These are phyloP conservation scores for Argya squamiceps DNA, from an alignment of 2,797 vertebrate genomes.

Conservation along the genomic window DNA sequence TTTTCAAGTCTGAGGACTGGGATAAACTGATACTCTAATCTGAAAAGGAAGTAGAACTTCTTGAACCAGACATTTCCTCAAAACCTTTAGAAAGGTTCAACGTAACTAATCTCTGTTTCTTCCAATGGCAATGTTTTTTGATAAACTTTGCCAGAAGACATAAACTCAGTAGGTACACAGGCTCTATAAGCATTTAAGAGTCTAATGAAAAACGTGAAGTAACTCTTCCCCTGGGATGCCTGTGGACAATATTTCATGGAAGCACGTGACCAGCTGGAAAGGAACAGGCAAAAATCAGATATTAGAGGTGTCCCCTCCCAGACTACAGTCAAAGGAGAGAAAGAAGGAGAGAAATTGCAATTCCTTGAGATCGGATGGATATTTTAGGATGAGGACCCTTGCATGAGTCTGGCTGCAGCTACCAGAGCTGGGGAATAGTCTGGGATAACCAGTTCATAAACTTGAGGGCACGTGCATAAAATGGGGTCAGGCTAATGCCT, in stretches of 20 bases:
- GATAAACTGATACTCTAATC: neutral
- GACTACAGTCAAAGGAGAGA: neutral
- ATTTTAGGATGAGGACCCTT: neutral
- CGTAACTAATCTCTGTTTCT: neutral
- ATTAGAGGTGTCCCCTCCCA: neutral
- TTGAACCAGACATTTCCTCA: neutral
- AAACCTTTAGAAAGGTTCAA: neutral
- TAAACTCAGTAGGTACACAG: accelerated
- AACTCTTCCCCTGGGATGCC: neutral
- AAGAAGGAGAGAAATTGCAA: neutral
- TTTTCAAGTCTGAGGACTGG: neutral
- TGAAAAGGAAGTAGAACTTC: neutral
- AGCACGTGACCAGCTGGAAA: neutral
- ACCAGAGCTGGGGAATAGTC: neutral
- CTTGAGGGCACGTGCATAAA: accelerated
- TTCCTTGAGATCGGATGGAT: neutral
- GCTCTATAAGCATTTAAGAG: neutral
- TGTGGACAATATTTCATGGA: neutral
- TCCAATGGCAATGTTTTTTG: neutral
- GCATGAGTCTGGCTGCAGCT: accelerated
- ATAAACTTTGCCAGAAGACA: neutral
- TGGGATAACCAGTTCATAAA: neutral
- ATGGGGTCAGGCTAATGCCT: neutral
- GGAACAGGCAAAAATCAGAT: neutral
- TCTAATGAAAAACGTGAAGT: neutral